These are phyloP conservation scores for Sebastes taczanowskii DNA, from an alignment of 2,797 vertebrate species.

Conservation along the genomic window DNA sequence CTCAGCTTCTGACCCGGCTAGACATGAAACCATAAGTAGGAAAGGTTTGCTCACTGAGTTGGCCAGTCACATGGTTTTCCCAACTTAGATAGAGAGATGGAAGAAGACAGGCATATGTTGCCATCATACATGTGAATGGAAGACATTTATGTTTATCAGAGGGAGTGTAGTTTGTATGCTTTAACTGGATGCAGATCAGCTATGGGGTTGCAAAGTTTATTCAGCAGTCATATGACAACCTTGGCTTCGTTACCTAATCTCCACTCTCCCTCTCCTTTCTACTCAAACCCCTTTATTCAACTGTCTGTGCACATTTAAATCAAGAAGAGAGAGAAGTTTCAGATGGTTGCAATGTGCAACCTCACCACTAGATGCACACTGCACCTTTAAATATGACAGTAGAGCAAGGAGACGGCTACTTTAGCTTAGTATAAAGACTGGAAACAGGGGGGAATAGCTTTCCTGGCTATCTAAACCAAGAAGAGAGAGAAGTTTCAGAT, in stretches of 20 bases:
- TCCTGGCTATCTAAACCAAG: no score
- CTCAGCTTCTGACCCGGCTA: constrained; percentile 20
- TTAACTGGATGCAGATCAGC: constrained; percentile 15
- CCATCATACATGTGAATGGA: neutral
- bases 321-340: no score
- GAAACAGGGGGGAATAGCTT: no score
- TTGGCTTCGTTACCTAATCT: constrained; percentile 13
- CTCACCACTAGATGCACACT: no score
- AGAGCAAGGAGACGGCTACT: no score
- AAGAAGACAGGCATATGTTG: neutral
- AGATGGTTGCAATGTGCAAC: no score
- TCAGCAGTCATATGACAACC: constrained; percentile 54
- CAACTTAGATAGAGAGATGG: neutral
- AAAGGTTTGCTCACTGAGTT: constrained; percentile 24
- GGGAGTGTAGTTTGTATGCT: neutral
- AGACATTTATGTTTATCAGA: neutral
- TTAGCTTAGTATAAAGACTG: no score
- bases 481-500: no score
- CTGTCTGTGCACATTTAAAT: neutral
- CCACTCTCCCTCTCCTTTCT: constrained; percentile 23
- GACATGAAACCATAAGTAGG: constrained; percentile 47
- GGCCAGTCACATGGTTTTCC: constrained; percentile 10
- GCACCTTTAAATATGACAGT: no score
- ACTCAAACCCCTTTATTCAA: neutral
- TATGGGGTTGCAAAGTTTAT: constrained; percentile 16